phyloP scores from a whole-genome alignment of 2,888 invertebrate species.

The Lottia gigantea region DNA sequence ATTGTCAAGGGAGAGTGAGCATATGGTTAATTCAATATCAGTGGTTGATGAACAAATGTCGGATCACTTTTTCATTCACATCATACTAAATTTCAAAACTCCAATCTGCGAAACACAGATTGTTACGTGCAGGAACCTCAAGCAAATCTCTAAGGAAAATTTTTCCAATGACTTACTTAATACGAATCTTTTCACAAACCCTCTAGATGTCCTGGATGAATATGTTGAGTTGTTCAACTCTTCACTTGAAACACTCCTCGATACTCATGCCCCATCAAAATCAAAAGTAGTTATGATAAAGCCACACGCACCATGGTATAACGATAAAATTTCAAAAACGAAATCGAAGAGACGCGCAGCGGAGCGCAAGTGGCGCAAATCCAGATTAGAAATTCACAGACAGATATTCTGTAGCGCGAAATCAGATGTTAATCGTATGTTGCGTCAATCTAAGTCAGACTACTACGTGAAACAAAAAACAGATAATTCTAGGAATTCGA shows the following conservation, averaged over 20 bases:
- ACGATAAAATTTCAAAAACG: neutral
- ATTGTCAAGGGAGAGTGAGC: neutral
- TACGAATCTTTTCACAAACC: neutral
- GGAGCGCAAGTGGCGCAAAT: neutral
- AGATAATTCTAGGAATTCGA: neutral
- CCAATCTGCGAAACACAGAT: neutral
- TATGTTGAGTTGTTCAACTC: slow-evolving; percentile 1
- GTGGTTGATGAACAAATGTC: neutral
- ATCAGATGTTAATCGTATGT: neutral
- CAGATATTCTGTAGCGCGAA: neutral
- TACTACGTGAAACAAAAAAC: neutral
- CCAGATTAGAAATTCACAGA: neutral
- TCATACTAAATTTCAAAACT: neutral
- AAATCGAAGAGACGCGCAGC: neutral
- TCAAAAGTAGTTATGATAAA: neutral
- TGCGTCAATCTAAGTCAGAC: neutral
- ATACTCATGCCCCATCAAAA: neutral
- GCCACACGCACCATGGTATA: neutral
- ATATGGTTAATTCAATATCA: neutral
- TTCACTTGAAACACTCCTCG: neutral
- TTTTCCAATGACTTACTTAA: slow-evolving; percentile 2
- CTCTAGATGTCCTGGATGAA: neutral
- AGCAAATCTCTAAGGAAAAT: neutral
- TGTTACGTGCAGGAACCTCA: slow-evolving; percentile 5
- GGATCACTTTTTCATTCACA: neutral